These are phyloP conservation scores for Synanthedon vespiformis DNA, from an alignment of 2,888 invertebrate species.

Conservation along the genomic window DNA sequence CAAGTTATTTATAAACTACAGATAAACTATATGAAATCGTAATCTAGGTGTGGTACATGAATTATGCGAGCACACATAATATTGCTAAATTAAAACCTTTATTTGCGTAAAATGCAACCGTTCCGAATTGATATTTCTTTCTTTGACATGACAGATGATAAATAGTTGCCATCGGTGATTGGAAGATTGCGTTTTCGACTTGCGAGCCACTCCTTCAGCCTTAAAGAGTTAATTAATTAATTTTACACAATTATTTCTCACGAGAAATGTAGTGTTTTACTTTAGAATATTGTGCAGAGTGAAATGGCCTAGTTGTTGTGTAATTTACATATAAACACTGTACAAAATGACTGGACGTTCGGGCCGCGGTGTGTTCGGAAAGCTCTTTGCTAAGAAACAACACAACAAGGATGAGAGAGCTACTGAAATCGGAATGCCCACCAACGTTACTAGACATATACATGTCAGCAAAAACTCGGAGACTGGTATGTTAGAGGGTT, in stretches of 20 bases:
- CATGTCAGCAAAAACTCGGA: slow-evolving; percentile 87
- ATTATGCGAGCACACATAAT: too few species aligned
- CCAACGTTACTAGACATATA: slow-evolving; percentile 86
- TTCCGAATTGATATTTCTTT: slow-evolving; percentile 18
- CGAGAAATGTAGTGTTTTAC: slow-evolving; percentile 39
- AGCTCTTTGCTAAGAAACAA: slow-evolving; percentile 60
- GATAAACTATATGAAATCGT: too few species aligned
- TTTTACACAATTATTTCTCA: slow-evolving; percentile 20
- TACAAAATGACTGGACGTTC: slow-evolving; percentile 63
- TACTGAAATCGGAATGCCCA: slow-evolving; percentile 84
- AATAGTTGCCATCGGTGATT: slow-evolving; percentile 38
- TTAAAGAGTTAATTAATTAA: slow-evolving; percentile 23
- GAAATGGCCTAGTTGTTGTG: slow-evolving; percentile 37
- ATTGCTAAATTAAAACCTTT: too few species aligned
- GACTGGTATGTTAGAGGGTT: slow-evolving; percentile 86
- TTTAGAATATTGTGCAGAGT: slow-evolving; percentile 5
- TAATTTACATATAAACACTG: slow-evolving; percentile 18
- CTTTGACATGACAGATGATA: slow-evolving; percentile 15
- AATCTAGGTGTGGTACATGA: too few species aligned
- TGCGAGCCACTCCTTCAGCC: slow-evolving; percentile 52
- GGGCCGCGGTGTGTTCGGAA: slow-evolving; percentile 60
- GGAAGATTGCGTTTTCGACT: background rate
- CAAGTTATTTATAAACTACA: too few species aligned
- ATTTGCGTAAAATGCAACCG: background rate
- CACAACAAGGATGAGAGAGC: slow-evolving; percentile 62